Evolutionary conservation across 2,113 vertebrate species (phyloP).

Genomic region (Panurus biarmicus): DNA sequence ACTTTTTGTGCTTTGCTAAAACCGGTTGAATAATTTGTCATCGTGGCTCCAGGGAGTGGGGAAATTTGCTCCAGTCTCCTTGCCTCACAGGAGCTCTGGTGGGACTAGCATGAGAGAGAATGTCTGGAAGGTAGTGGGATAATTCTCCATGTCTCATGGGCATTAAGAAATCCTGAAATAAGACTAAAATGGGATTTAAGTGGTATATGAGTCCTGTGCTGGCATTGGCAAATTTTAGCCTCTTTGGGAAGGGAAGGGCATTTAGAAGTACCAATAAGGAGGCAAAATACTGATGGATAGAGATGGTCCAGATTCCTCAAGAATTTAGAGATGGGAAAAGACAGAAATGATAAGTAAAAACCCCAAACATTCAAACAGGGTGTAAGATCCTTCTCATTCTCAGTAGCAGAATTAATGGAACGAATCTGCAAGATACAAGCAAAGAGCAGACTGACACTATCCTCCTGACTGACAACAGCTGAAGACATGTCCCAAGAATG

Average conservation of each 20-base stretch:
- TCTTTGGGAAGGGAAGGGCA: background rate
- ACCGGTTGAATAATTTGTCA: background rate
- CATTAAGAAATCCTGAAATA: background rate
- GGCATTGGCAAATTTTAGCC: background rate
- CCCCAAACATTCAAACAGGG: background rate
- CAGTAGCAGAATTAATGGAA: background rate
- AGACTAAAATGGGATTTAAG: background rate
- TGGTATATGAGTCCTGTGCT: accelerated
- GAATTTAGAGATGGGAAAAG: background rate
- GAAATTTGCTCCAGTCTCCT: background rate
- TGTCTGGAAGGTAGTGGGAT: background rate
- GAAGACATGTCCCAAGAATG: background rate
- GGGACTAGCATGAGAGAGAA: background rate
- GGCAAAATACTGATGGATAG: background rate
- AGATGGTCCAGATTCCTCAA: background rate
- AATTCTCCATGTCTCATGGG: background rate
- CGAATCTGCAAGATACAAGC: background rate
- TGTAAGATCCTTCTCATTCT: background rate
- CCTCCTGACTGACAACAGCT: background rate
- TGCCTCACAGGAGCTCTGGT: background rate
- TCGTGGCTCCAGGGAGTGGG: background rate
- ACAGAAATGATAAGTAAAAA: background rate
- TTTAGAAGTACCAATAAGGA: background rate
- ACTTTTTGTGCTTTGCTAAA: background rate
- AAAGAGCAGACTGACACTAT: background rate